These are phyloP conservation scores for Ceratothoa steindachneri DNA, from an alignment of 2,888 invertebrate genomes.

Conservation along the genomic window DNA sequence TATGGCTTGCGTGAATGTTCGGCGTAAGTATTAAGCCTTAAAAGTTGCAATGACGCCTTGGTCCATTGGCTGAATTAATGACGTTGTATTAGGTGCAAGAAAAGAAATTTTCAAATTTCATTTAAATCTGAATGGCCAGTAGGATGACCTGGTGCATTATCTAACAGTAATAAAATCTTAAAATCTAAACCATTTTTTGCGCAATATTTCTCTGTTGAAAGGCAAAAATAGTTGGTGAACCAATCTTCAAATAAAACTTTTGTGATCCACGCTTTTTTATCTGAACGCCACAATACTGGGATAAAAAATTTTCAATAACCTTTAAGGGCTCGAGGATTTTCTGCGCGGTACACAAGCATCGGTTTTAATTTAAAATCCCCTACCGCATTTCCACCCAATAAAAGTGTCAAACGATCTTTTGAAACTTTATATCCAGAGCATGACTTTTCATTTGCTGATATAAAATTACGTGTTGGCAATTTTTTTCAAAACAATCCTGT, in stretches of 20 bases:
- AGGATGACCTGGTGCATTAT: not conserved
- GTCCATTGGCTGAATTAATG: not conserved
- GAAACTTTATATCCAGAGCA: not conserved
- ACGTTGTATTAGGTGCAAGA: not conserved
- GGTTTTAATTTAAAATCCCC: slow-evolving; percentile 5
- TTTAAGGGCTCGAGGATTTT: not conserved
- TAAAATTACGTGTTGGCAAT: not conserved
- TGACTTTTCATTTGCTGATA: not conserved
- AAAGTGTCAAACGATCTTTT: slow-evolving; percentile 1
- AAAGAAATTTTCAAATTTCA: no score
- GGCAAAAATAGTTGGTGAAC: not conserved
- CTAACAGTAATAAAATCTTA: slow-evolving; percentile 4
- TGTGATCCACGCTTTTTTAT: not conserved
- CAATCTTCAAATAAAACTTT: not conserved
- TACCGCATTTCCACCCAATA: not conserved
- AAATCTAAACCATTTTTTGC: not conserved
- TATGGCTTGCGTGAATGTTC: not conserved
- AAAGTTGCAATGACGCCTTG: not conserved
- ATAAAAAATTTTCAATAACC: not conserved
- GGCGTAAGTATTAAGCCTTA: not conserved
- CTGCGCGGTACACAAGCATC: not conserved
- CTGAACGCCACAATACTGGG: not conserved
- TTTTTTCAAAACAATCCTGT: not conserved
- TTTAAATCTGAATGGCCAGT: not conserved
- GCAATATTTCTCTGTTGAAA: not conserved